Evolutionary conservation across 1,140 invertebrate species (phyloP).

Genomic region (Papilio polyxenes): DNA sequence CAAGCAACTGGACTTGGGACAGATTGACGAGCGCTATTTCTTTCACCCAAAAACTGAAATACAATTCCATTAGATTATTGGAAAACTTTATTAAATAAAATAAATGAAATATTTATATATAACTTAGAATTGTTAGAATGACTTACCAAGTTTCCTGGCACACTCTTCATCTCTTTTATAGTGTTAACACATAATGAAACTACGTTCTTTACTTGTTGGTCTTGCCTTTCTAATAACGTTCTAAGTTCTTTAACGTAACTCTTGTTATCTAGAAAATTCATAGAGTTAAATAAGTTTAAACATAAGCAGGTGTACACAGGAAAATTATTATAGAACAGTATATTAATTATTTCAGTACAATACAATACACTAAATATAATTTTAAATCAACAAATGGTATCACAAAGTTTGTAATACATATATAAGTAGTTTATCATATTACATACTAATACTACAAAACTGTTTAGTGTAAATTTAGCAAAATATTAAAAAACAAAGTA

Average conservation of each 20-base stretch:
- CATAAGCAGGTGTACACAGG: neutral
- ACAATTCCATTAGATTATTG: constrained; percentile 15
- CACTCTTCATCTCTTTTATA: constrained; percentile 58
- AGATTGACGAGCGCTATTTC: constrained; percentile 27
- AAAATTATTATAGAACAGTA: no score
- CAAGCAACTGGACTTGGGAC: neutral
- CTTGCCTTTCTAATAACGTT: constrained; percentile 55
- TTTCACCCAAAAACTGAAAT: constrained; percentile 41
- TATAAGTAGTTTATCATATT: no score
- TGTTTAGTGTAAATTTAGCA: no score
- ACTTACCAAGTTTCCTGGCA: constrained; percentile 50
- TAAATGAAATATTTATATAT: neutral
- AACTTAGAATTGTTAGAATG: neutral
- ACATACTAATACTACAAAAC: neutral
- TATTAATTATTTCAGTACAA: no score
- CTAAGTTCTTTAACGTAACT: constrained; percentile 55
- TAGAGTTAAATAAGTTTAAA: constrained; percentile 13
- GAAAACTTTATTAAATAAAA: neutral
- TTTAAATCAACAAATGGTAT: no score
- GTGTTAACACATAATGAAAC: constrained; percentile 61
- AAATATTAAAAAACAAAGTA: no score
- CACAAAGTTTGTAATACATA: no score
- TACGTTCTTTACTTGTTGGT: constrained; percentile 61
- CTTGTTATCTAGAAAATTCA: constrained; percentile 54
- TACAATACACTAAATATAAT: no score